Evolutionary conservation across 2,888 invertebrate genomes (phyloP), one percentile per base, ranked within the genome.

Genomic region (Drepana falcataria): DNA sequence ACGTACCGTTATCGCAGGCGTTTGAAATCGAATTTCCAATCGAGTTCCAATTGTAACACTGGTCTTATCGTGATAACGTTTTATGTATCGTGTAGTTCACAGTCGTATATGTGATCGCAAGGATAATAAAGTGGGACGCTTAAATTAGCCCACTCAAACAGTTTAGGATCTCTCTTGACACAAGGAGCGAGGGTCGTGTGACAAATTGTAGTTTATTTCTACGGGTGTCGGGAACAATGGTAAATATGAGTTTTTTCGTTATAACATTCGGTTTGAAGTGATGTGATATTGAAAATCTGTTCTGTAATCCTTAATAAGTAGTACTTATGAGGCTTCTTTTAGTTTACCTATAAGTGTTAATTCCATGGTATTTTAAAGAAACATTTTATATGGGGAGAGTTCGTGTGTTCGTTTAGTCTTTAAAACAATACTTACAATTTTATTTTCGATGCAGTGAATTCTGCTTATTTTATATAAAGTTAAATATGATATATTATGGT

Each of bases 121-220:
- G 85, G 79, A 78, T 78, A 73, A 74, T 68, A 68, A 75, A 77
- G 66, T 81, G 73, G 81, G 77, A 60, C 82, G 72, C 63, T 69
- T 64, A 77, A 82, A 81, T 80, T 83, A 81, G 73, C 72, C 58
- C 77, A 69, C 60, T 65, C 58, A 69, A 76, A 77, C 75, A 79
- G 76, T 68, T 57, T 78, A 78, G 84, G 85, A 81, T 68, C 66
- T 54, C 54, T 47, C 58, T 60, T 66, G 68, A 60, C 55, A 65
- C 62, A 59, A 63, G 60, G 54, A 57, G 47, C 59, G 59, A 56
- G 63, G 71, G 66, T 64, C 68, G 69, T 58, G 68, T 63, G 64
- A 59, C 55, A 56, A 52, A 52, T 58, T 53, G 68, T 64, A 66
- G 64, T 65, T 60, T 61, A 67, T 63, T 56, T 68, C 65, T 70